Percentiles rank a stretch among this genome's conserved stretches.
These are phyloP conservation scores for Pollenia griseotomentosa DNA, from an alignment of 2,888 invertebrate species.

Conservation along the genomic window DNA sequence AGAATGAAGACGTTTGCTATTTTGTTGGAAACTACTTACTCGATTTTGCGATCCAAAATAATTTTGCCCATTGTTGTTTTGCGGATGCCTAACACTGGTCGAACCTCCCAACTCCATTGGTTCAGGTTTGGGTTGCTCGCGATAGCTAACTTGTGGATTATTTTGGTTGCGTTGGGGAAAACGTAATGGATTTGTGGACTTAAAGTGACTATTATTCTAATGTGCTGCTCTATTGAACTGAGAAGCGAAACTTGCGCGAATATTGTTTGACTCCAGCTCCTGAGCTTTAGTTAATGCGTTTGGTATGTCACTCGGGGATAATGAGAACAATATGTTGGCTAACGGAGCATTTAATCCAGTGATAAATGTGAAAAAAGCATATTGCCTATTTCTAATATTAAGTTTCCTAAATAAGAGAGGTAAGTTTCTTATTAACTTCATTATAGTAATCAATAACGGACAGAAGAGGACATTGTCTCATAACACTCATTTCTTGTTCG, in stretches of 20 bases:
- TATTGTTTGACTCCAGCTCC: slow-evolving; percentile 11
- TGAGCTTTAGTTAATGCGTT: slow-evolving; percentile 55
- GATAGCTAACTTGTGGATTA: slow-evolving; percentile 1
- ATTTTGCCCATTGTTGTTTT: too few relatives aligned
- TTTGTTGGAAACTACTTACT: too few relatives aligned
- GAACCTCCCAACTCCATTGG: too few relatives aligned
- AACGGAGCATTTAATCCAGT: slow-evolving; percentile 56
- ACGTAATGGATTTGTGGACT: slow-evolving; percentile 6
- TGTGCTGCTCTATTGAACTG: too few relatives aligned
- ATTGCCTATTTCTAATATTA: slow-evolving; percentile 49
- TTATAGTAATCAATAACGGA: too few relatives aligned
- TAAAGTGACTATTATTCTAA: not conserved
- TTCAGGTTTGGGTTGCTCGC: too few relatives aligned
- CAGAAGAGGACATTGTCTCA: slow-evolving; percentile 8
- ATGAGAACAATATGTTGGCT: slow-evolving; percentile 22
- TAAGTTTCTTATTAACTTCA: too few relatives aligned
- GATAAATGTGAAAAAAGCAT: slow-evolving; percentile 51
- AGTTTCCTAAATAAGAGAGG: slow-evolving; percentile 44
- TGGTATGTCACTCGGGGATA: slow-evolving; percentile 49
- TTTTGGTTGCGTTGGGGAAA: not conserved
- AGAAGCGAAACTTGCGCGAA: slow-evolving; percentile 21
- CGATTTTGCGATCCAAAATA: too few relatives aligned
- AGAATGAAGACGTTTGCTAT: too few relatives aligned
- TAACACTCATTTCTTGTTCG: slow-evolving; percentile 63
- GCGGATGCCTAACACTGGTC: too few relatives aligned